Conservation (phyloP, 2,113 vertebrate genomes). For the Oncorhynchus tshawytscha region DNA sequence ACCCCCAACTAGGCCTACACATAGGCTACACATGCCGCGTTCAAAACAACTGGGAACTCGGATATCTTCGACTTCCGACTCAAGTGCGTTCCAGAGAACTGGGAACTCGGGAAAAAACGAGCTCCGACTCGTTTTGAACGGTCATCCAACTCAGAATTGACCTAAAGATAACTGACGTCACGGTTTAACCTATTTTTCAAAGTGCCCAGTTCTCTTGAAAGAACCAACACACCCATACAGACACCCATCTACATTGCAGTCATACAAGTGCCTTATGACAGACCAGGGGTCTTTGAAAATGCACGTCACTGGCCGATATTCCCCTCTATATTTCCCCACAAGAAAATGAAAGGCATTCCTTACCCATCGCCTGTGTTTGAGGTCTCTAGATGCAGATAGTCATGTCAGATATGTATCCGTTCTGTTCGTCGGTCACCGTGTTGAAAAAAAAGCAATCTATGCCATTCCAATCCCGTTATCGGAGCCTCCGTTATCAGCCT, state of each 20-base stretch:
- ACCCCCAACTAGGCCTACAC: background rate
- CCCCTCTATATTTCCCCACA: background rate
- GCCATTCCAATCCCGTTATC: conserved; percentile 34
- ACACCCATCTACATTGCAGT: background rate
- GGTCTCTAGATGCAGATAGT: conserved; percentile 57
- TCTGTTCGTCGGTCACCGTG: conserved; percentile 38
- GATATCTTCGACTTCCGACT: too few species aligned
- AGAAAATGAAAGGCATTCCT: conserved; percentile 24
- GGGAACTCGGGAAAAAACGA: too few species aligned
- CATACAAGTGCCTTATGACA: background rate
- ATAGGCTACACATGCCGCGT: background rate
- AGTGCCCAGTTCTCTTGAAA: background rate
- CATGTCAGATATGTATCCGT: conserved; percentile 53
- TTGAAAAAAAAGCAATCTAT: conserved; percentile 18
- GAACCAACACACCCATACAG: background rate
- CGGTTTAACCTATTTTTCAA: too few species aligned
- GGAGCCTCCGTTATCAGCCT: background rate
- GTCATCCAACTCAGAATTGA: too few species aligned
- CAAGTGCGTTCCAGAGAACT: too few species aligned
- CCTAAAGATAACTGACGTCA: too few species aligned
- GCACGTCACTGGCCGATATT: background rate
- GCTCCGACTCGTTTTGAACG: too few species aligned
- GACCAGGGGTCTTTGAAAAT: background rate
- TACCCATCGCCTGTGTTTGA: conserved; percentile 72
- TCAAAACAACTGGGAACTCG: background rate